Evolutionary conservation across 1,140 invertebrate species (phyloP).

Genomic region (Drosophila dunni): DNA sequence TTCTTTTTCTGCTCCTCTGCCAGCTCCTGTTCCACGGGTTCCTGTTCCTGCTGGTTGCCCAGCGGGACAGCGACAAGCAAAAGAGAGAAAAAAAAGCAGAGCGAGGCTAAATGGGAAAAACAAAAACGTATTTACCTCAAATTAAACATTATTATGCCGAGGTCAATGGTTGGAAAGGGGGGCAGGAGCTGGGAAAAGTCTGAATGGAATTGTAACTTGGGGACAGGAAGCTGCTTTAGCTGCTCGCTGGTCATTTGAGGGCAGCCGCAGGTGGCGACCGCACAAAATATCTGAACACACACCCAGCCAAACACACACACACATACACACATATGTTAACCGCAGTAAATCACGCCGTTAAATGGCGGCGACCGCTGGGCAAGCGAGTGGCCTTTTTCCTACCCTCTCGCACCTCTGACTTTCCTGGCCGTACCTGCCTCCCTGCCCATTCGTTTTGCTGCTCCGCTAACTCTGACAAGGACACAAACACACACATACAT

Average conservation of each 20-base stretch:
- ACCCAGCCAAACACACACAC: slow-evolving; percentile 38
- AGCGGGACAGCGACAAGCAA: slow-evolving; percentile 38
- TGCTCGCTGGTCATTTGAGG: slow-evolving; percentile 72
- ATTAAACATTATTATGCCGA: slow-evolving; percentile 82
- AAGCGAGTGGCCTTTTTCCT: slow-evolving; percentile 35
- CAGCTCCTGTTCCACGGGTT: neutral
- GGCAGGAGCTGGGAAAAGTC: slow-evolving; percentile 10
- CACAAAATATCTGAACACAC: slow-evolving; percentile 40
- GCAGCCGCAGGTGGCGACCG: slow-evolving; percentile 71
- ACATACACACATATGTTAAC: slow-evolving; percentile 57
- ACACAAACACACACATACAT: neutral
- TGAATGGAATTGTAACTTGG: slow-evolving; percentile 25
- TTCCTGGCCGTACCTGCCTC: slow-evolving; percentile 24
- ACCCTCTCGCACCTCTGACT: neutral
- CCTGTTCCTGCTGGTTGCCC: slow-evolving; percentile 34
- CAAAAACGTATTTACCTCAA: slow-evolving; percentile 83
- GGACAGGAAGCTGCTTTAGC: slow-evolving; percentile 33
- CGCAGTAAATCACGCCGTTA: slow-evolving; percentile 84
- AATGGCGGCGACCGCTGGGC: slow-evolving; percentile 70
- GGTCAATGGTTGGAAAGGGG: slow-evolving; percentile 21
- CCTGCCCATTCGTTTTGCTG: slow-evolving; percentile 27
- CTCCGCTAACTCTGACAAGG: slow-evolving; percentile 23
- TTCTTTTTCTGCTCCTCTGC: neutral
- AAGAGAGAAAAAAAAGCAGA: slow-evolving; percentile 24
- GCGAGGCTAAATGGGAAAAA: slow-evolving; percentile 51